phyloP scores from a whole-genome alignment of 2,888 invertebrate genomes.

The Erannis defoliaria region DNA sequence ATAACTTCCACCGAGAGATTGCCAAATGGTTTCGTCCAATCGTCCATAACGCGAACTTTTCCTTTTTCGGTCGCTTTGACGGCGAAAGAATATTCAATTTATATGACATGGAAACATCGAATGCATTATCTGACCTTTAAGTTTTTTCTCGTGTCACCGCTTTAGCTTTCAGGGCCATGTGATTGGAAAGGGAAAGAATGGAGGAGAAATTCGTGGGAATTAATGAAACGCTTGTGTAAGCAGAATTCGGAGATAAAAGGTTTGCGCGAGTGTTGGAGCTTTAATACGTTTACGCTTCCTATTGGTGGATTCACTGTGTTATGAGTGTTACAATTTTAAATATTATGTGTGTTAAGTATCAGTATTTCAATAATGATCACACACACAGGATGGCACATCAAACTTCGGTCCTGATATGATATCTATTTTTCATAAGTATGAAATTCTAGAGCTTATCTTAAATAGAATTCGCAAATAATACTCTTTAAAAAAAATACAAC shows the following conservation, averaged over 20 bases:
- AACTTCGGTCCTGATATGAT: too few relatives aligned
- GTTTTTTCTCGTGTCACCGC: slow-evolving; percentile 40
- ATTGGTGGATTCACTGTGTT: background rate
- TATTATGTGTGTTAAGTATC: too few relatives aligned
- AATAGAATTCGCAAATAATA: too few relatives aligned
- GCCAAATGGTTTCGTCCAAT: slow-evolving; percentile 68
- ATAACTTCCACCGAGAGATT: slow-evolving; percentile 60
- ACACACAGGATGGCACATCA: too few relatives aligned
- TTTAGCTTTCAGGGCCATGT: slow-evolving; percentile 25
- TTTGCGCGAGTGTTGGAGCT: slow-evolving; percentile 22
- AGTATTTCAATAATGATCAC: too few relatives aligned
- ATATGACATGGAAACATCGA: slow-evolving; percentile 59
- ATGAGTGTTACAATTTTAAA: background rate
- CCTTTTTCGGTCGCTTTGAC: slow-evolving; percentile 56
- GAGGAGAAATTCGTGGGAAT: slow-evolving; percentile 18
- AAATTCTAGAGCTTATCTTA: too few relatives aligned
- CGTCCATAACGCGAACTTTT: slow-evolving; percentile 67
- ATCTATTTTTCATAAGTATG: too few relatives aligned
- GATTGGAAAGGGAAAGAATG: slow-evolving; percentile 22
- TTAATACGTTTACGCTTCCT: slow-evolving; percentile 2
- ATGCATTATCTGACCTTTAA: slow-evolving; percentile 44
- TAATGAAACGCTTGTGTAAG: slow-evolving; percentile 27
- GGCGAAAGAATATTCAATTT: slow-evolving; percentile 63
- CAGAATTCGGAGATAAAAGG: slow-evolving; percentile 14
- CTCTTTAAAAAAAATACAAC: too few relatives aligned